Evolutionary conservation across 2,888 invertebrate genomes (phyloP), one percentile per base, ranked within the genome.

Genomic region (Xestia sexstrigata): DNA sequence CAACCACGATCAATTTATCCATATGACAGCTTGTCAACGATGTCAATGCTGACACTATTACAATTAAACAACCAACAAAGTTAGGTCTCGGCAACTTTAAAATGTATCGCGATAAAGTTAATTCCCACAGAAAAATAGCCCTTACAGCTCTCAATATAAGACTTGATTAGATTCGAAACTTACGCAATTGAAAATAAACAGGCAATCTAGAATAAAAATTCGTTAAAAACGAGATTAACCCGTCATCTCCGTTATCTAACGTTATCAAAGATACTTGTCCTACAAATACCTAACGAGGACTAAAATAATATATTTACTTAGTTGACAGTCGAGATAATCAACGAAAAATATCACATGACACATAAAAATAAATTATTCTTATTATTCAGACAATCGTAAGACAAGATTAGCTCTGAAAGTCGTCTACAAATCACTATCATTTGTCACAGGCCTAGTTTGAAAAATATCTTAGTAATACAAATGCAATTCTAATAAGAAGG

Each of bases 141-240:
- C 89, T 92, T 95, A 93, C 79, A 30, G 7, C 23, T 70, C 6
- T 76, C 35, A 70, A 49, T 68, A 87, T 90, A 92, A 88, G 90
- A 89, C 74, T 82, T 84, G 74, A 76, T 76, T 73, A 68, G 78
- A 73, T 45, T 60, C 66, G 67, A 80, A 78, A 74, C 72, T 86
- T 60, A 30, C 66, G 74, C 81, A 87, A 78, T 68, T 84, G 88
- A 91, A 91, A 89, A 86, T 90, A 90, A 90, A 90, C 87, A 83
- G 86, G 87, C 91, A 93, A 94, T 93, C 92, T 94, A 92, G 89
- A 93, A 92, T 94, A 91, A 95, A 95, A 95, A 94, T 94, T 96
- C 93, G 94, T 96, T 96, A 95, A 96, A 95, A 95, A 88, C 91
- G 93, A 96, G 96, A 96, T 96, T 96, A 96, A 95, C 94, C 95